Evolutionary conservation across 2,113 vertebrate genomes (phyloP).

Genomic region (Eidolon helvum): DNA sequence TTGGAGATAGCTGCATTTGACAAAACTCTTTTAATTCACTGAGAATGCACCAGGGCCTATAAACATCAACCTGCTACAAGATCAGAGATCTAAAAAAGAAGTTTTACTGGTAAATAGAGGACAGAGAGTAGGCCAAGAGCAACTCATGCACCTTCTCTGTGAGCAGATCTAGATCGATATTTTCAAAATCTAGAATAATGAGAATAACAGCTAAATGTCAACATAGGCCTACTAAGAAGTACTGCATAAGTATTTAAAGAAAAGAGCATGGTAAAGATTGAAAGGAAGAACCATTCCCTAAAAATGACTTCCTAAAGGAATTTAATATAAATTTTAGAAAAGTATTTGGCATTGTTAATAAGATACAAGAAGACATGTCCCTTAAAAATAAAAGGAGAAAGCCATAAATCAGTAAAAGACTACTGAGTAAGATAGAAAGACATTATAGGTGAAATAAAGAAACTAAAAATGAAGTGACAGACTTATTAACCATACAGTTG

Average conservation of each 20-base stretch:
- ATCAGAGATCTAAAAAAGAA: neutral
- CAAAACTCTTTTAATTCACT: neutral
- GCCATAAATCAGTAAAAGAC: neutral
- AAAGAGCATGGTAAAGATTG: neutral
- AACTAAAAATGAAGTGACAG: neutral
- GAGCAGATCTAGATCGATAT: neutral
- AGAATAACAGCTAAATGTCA: neutral
- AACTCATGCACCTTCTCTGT: neutral
- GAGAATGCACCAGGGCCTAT: neutral
- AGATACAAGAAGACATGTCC: neutral
- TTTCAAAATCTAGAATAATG: conserved; percentile 9
- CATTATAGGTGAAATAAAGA: neutral
- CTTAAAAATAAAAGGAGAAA: conserved; percentile 25
- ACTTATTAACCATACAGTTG: neutral
- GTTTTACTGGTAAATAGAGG: neutral
- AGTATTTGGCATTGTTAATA: neutral
- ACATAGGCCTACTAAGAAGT: neutral
- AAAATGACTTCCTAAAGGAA: neutral
- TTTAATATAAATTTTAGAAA: neutral
- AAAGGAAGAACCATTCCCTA: neutral
- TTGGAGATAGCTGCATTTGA: neutral
- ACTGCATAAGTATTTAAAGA: neutral
- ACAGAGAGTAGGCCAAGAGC: neutral
- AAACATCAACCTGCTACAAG: neutral
- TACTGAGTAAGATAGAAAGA: neutral